Base-by-base conservation (phyloP, 2,797 vertebrate genomes). In the Liasis olivaceus region DNA sequence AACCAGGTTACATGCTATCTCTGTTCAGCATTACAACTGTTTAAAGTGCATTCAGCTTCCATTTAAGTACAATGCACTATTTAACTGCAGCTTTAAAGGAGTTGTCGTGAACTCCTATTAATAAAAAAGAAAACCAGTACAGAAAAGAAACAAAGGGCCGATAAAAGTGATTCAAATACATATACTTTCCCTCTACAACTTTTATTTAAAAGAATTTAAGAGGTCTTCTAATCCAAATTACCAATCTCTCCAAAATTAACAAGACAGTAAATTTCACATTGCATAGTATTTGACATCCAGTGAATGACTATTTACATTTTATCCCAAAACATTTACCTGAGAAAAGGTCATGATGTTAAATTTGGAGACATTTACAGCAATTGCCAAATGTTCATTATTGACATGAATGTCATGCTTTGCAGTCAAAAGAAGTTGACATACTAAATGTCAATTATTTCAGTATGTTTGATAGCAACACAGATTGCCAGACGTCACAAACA, bases 241-340 rank as follows among this genome's bases (percentile, higher is more conserved):
- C 95, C 96, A 97, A 93, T 96, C 96, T 97, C 97, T 97, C 94
- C 97, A 97, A 97, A 97, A 96, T 24, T 97, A 97, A 96, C 95
- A 96, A 96, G 96, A 94, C 96, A 96, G 96, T 96, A 95, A 97
- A 97, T 95, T 97, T 97, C 97, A 97, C 93, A 91, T 98, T 97
- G 96, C 94, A 87, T 94, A 96, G 95, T 97, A 97, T 98, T 97
- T 98, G 98, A 96, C 95, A 95, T 95, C 95, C 95, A 94, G 96
- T 94, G 96, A 97, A 98, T 98, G 97, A 98, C 97, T 98, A 98
- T 98, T 98, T 98, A 98, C 98, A 98, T 98, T 98, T 98, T 97
- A 97, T 97, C 97, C 97, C 97, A 98, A 98, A 98, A 98, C 97
- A 98, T 98, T 98, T 98, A 98, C 98, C 98, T 98, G 98, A 94